Evolutionary conservation across 1,140 invertebrate genomes (phyloP).

Genomic region (Hesperophylax magnus): DNA sequence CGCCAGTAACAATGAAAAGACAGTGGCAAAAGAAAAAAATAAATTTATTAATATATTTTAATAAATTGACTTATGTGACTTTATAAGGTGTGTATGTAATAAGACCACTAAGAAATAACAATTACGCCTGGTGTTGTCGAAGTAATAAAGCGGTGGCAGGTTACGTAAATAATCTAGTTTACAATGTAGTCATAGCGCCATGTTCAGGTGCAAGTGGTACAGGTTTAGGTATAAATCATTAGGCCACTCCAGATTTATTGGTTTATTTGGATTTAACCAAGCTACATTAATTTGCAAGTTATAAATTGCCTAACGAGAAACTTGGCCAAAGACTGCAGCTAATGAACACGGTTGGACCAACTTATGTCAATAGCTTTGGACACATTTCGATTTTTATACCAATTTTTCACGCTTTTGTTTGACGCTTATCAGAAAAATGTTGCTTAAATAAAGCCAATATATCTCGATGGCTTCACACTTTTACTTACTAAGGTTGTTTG

Average conservation of each 20-base stretch:
- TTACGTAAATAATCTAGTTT: conserved; percentile 17
- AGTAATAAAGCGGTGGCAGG: not conserved
- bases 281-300: not conserved
- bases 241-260: not conserved
- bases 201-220: not conserved
- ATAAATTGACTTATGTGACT: not conserved
- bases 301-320: too few relatives aligned
- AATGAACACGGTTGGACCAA: too few relatives aligned
- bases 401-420: too few relatives aligned
- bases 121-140: too few relatives aligned
- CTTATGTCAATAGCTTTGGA: too few relatives aligned
- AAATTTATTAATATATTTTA: not conserved
- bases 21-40: not conserved
- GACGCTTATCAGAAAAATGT: too few relatives aligned
- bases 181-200: not conserved
- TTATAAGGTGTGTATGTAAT: not conserved
- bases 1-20: conserved; percentile 11
- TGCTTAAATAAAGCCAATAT: too few relatives aligned
- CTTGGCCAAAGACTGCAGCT: too few relatives aligned
- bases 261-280: not conserved
- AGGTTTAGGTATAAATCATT: not conserved
- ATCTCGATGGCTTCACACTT: too few relatives aligned
- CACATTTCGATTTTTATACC: too few relatives aligned
- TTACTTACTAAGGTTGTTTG: too few relatives aligned
- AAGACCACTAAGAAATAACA: too few relatives aligned